Base-by-base conservation (phyloP, 2,888 invertebrate genomes). In the Pollenia angustigena region DNA sequence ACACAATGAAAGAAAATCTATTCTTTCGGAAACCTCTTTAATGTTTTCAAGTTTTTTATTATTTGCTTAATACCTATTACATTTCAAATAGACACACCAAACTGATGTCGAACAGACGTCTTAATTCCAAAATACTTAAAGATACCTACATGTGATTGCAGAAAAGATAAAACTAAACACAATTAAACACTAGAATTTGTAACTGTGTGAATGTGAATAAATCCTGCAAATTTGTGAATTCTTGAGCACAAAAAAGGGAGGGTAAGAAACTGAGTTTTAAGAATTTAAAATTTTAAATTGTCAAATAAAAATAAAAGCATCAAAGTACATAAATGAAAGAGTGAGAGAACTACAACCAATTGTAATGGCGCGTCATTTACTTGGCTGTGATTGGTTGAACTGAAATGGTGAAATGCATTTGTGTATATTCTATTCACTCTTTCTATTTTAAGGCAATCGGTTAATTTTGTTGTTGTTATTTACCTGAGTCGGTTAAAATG, bases 321-420 rank as follows among this genome's bases (percentile, higher is more conserved):
- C 2, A 2, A 7, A 42, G 23, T 32, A 32, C 46, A 12, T 54
- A 56, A 60, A 58, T 11, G 46, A 71, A 46, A 72, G 54, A 81
- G 72, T 48, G 48, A 81, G 32, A 7, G n/a, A 71, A 58, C 14
- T 40, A 69, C 48, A 85, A 12, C 82, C 83, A 85, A 85, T 83
- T 79, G 54, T 54, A 64, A 78, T 74, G 78, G 66, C 46, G 71
- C 54, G 12, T 12, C 3, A 10, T 18, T 12, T 50, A 8, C 48
- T 72, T 48, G 10, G 1, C 11, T 79, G 14, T 62, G 64, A 85
- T 85, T 85, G 85, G 85, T 54, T 48, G 7, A 79, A 48, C 8
- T 16, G 0, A 52, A 85, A 54, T 40, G 23, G 9, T 46, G 56
- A 6, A 23, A 0, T 64, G 8, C 0, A 32, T 0, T 32, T 14